These are phyloP conservation scores for Alloplasta piceator DNA, from an alignment of 2,888 invertebrate genomes.

Conservation along the genomic window DNA sequence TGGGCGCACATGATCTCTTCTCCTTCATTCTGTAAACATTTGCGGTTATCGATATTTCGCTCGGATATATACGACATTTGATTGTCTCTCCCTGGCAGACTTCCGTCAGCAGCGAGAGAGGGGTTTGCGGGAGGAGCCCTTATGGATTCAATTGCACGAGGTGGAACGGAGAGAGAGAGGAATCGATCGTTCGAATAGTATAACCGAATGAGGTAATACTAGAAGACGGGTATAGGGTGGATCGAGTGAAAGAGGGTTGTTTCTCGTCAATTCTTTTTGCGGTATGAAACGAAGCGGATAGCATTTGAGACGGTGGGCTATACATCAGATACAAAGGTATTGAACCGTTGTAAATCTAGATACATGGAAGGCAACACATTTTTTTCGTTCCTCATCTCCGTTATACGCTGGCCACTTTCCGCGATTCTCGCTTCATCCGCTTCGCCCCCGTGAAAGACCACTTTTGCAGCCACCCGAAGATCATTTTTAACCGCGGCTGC, in stretches of 20 bases:
- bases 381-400: conserved; percentile 19
- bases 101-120: conserved; percentile 30
- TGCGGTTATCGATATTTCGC: conserved; percentile 57
- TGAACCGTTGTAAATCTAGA: conserved; percentile 63
- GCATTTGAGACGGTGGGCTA: conserved; percentile 45
- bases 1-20: conserved; percentile 44
- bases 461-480: conserved; percentile 38
- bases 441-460: conserved; percentile 43
- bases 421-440: conserved; percentile 49
- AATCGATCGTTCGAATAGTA: conserved; percentile 61
- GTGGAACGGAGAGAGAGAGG: conserved; percentile 8
- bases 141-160: conserved; percentile 61
- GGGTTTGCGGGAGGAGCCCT: conserved; percentile 22
- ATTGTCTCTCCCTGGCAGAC: conserved; percentile 10
- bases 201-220: conserved; percentile 49
- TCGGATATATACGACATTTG: conserved; percentile 17
- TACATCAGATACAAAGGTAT: conserved; percentile 60
- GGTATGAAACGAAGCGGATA: conserved; percentile 26
- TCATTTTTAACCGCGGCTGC: conserved; percentile 4
- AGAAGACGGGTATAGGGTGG: conserved; percentile 29
- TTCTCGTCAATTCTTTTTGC: conserved; percentile 39
- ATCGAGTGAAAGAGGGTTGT: conserved; percentile 12
- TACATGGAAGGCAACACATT: conserved; percentile 51
- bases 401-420: conserved; percentile 37
- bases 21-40: conserved; percentile 49